Evolutionary conservation across 2,113 vertebrate genomes (phyloP).

Genomic region (Forbesichthys agassizii): DNA sequence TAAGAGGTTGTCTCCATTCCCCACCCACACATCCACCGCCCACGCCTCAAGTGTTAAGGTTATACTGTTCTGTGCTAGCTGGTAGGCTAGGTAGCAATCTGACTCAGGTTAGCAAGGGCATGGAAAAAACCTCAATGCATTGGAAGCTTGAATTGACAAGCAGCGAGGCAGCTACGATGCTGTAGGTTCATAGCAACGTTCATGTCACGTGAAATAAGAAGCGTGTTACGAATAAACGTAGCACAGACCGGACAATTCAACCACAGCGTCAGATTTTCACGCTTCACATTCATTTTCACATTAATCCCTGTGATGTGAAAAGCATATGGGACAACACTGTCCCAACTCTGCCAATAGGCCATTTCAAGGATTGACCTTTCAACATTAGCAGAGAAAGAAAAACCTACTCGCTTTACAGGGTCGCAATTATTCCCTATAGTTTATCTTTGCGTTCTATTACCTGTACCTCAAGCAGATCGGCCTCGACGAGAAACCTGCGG

Average conservation of each 20-base stretch:
- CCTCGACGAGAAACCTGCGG: conserved; percentile 2
- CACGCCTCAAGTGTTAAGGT: conserved; percentile 15
- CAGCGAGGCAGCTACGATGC: conserved; percentile 1
- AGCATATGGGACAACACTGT: not conserved
- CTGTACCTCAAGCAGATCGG: not conserved
- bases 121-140: conserved; percentile 49
- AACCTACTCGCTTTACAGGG: not conserved
- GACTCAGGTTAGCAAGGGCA: not conserved
- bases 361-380: not conserved
- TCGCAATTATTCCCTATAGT: not conserved
- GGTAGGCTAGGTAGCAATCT: conserved; percentile 28
- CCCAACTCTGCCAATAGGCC: too few relatives aligned
- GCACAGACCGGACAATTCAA: not conserved
- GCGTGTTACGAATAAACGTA: conserved; percentile 3
- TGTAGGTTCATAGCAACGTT: conserved; percentile 27
- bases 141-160: conserved; percentile 38
- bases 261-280: not conserved
- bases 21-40: not conserved
- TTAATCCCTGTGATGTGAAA: not conserved
- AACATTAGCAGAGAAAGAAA: not conserved
- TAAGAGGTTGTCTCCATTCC: conserved; percentile 22
- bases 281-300: not conserved
- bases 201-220: conserved; percentile 24
- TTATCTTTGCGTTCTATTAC: not conserved
- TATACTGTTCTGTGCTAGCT: conserved; percentile 9